These are phyloP conservation scores for Diachrysia chrysitis DNA, from an alignment of 2,888 invertebrate genomes.

Conservation along the genomic window DNA sequence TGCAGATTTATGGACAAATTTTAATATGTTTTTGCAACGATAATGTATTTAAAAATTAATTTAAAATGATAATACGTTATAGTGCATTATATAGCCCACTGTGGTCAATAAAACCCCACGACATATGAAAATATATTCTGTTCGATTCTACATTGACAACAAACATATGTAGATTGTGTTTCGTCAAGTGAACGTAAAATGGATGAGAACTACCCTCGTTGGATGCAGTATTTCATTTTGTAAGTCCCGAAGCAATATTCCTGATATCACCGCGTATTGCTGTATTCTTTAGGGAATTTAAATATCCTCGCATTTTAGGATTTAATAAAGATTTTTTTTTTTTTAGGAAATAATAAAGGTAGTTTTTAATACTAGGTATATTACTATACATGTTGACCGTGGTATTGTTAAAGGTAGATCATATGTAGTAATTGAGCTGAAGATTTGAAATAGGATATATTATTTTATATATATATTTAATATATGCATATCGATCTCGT, in stretches of 20 bases:
- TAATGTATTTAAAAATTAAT: too few relatives aligned
- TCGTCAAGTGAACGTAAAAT: constrained; percentile 15
- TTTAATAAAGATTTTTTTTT: background rate
- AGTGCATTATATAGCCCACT: too few relatives aligned
- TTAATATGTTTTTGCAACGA: too few relatives aligned
- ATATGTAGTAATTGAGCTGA: too few relatives aligned
- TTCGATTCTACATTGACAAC: background rate
- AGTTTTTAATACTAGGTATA: background rate
- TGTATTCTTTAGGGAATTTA: constrained; percentile 11
- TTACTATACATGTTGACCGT: too few relatives aligned
- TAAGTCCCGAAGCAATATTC: constrained; percentile 25
- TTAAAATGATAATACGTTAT: too few relatives aligned
- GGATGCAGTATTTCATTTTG: constrained; percentile 31
- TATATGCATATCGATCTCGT: too few relatives aligned
- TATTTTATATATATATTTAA: too few relatives aligned
- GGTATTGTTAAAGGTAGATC: too few relatives aligned
- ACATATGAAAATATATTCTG: background rate
- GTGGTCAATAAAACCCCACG: background rate
- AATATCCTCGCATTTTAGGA: background rate
- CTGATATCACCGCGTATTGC: background rate
- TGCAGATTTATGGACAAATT: too few relatives aligned
- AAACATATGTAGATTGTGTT: constrained; percentile 9
- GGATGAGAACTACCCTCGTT: constrained; percentile 7
- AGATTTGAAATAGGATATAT: too few relatives aligned
- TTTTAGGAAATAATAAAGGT: background rate